phyloP scores from a whole-genome alignment of 2,113 vertebrate species.

The Pygoscelis antarcticus region DNA sequence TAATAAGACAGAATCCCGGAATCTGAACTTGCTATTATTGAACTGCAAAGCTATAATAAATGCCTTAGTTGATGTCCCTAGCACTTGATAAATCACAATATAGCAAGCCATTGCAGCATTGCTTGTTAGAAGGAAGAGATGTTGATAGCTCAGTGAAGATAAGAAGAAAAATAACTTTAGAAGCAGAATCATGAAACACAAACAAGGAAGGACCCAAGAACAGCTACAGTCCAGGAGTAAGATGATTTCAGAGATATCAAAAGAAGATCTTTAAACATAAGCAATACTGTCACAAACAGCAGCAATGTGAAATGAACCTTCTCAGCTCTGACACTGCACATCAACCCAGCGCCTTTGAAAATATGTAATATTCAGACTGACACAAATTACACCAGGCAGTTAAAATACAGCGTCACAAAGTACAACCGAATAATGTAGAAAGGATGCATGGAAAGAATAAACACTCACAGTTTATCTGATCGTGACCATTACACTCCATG shows the following conservation, averaged over 20 bases:
- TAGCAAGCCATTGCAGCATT: not conserved
- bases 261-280: constrained; percentile 1
- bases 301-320: not conserved
- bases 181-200: not conserved
- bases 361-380: not conserved
- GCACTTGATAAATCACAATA: not conserved
- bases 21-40: not conserved
- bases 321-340: not conserved
- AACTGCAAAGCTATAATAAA: not conserved
- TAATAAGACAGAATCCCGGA: not conserved
- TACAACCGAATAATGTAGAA: not conserved
- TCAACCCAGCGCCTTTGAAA: not conserved
- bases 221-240: not conserved
- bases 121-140: not conserved
- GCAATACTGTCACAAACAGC: not conserved
- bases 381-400: not conserved
- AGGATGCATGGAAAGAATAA: not conserved
- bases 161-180: constrained; percentile 1
- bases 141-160: not conserved
- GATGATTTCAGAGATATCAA: not conserved
- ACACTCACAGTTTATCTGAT: not conserved
- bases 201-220: not conserved
- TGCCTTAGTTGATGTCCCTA: not conserved
- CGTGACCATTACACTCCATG: not conserved
- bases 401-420: not conserved